These are phyloP conservation scores for Ephialtes manifestator DNA, from an alignment of 2,888 invertebrate genomes.

Conservation along the genomic window DNA sequence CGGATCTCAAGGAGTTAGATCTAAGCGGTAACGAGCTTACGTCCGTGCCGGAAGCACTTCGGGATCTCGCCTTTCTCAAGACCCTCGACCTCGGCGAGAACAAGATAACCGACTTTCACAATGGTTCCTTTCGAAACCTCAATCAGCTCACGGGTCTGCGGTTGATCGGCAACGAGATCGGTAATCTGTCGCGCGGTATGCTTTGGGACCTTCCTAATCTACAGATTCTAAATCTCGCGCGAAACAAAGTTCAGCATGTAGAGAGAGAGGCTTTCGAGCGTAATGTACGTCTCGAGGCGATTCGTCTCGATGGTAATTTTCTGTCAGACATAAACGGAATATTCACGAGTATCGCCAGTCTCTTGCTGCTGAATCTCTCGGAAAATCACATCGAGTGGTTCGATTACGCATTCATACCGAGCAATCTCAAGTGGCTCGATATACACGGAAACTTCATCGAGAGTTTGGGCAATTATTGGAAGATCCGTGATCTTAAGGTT, in stretches of 20 bases:
- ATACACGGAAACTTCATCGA: slow-evolving; percentile 96
- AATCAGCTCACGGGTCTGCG: slow-evolving; percentile 95
- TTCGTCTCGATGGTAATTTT: slow-evolving; percentile 95
- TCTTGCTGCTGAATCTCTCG: slow-evolving; percentile 95
- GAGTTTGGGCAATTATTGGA: slow-evolving; percentile 95
- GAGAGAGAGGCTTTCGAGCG: slow-evolving; percentile 94
- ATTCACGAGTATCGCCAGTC: slow-evolving; percentile 93
- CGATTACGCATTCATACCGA: slow-evolving; percentile 96
- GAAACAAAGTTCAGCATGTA: slow-evolving; percentile 95
- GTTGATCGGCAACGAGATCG: slow-evolving; percentile 96
- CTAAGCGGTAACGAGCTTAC: slow-evolving; percentile 94
- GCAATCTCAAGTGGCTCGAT: slow-evolving; percentile 95
- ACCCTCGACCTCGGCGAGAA: slow-evolving; percentile 97
- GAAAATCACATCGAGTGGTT: slow-evolving; percentile 97
- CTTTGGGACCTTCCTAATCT: slow-evolving; percentile 94
- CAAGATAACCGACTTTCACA: slow-evolving; percentile 93
- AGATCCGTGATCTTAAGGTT: slow-evolving; percentile 89
- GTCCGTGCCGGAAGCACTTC: slow-evolving; percentile 93
- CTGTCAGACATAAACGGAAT: slow-evolving; percentile 96
- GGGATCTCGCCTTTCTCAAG: slow-evolving; percentile 93
- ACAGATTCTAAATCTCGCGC: slow-evolving; percentile 95
- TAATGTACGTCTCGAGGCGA: slow-evolving; percentile 94
- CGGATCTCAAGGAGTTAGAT: slow-evolving; percentile 95
- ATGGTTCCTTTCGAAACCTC: slow-evolving; percentile 94
- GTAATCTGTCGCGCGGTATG: slow-evolving; percentile 94